Base-by-base conservation (phyloP, 2,888 invertebrate genomes). In the Xanthia icteritia region DNA sequence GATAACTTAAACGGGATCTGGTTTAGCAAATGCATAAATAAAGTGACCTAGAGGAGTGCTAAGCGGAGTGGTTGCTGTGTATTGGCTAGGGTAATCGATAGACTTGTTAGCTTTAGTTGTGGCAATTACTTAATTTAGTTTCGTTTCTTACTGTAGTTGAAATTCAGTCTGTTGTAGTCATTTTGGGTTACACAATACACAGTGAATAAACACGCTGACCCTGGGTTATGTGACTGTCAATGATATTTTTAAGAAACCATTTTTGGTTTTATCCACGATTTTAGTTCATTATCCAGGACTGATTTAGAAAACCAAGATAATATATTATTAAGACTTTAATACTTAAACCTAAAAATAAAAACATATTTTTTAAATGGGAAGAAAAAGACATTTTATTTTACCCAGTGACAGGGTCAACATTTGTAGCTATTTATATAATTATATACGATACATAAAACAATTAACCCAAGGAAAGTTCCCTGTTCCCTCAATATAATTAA, bases 1-100 rank as follows among this genome's bases (percentile, higher is more conserved):
- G 78, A 84, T 82, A 80, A 81, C 68, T 82, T 82, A 76, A 79
- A 81, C 69, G 66, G 72, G 61, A 79, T 75, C 77, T 70, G 68
- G 73, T 84, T 75, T 76, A 80, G 67, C 71, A 81, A 79, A 79
- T 79, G 79, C 77, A 84, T 82, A 82, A 85, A 70, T 84, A 73
- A 45, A 73, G 72, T 48, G 60, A 74, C 36, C 63, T 48, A 69
- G 48, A 42, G 13, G 36, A 65, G 61, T 51, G 27, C 56, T 71
- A 67, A 76, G 36, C 42, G 31, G 31, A 45, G 27, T 17, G n/a
- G 65, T 8, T 54, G 5, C 36, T 64, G n/a, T 60, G 3, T 61
- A 48, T 74, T 31, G 54, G 23, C 5, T 61, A 2, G 9, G 5
- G 31, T 73, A 71, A 48, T 42, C 20, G 64, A 56, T 56, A 27